These are phyloP conservation scores for Incurvaria masculella DNA, from an alignment of 2,888 invertebrate genomes.

Conservation along the genomic window DNA sequence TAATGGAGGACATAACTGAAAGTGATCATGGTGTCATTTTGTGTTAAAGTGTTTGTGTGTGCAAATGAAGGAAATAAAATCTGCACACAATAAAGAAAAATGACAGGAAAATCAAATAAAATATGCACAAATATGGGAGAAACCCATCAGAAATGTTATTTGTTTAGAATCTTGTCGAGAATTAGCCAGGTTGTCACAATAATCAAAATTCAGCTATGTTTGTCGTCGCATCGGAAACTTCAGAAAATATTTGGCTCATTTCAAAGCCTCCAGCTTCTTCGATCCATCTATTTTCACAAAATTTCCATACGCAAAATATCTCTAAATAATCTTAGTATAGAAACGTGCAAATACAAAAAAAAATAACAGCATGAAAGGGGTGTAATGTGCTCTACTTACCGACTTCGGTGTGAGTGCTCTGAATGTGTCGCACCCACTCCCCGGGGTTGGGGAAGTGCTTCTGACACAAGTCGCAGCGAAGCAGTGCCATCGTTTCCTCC, in stretches of 20 bases:
- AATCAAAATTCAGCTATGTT: constrained; percentile 51
- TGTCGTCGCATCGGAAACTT: constrained; percentile 7
- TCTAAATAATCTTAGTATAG: too few species aligned
- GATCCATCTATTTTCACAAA: too few species aligned
- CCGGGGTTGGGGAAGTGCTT: constrained; percentile 74
- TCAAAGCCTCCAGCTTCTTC: too few species aligned
- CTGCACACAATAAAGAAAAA: constrained; percentile 11
- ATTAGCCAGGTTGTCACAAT: constrained; percentile 49
- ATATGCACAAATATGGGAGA: constrained; percentile 8
- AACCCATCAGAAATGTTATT: not conserved
- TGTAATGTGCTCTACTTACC: constrained; percentile 26
- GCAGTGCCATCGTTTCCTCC: constrained; percentile 68
- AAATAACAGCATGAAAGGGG: too few species aligned
- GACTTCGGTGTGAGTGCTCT: constrained; percentile 76
- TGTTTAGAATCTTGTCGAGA: constrained; percentile 34
- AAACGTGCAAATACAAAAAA: too few species aligned
- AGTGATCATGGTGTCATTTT: constrained; percentile 42
- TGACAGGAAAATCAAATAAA: not conserved
- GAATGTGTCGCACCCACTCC: constrained; percentile 86
- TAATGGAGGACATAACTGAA: constrained; percentile 42
- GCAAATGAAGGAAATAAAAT: constrained; percentile 6
- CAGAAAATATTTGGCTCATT: too few species aligned
- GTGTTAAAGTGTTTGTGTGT: too few species aligned
- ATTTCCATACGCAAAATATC: too few species aligned
- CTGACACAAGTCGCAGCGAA: constrained; percentile 76